These are phyloP conservation scores for Formica exsecta DNA, from an alignment of 1,140 invertebrate species.

Conservation along the genomic window DNA sequence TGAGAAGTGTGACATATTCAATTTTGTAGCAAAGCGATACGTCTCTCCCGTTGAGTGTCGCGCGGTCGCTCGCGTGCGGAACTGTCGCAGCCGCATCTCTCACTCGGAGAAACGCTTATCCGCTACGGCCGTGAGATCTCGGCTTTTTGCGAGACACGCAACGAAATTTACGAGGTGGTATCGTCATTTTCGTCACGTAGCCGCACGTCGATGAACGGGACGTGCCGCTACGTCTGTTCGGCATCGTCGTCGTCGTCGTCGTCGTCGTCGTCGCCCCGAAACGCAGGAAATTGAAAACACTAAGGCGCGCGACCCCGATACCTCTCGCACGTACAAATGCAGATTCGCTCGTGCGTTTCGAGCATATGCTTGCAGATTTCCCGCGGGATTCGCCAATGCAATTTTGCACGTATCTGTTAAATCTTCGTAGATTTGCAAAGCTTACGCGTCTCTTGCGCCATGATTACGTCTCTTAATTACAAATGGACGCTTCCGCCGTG, in stretches of 20 bases:
- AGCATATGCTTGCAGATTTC: neutral
- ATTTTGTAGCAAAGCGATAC: constrained; percentile 59
- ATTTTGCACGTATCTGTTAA: constrained; percentile 15
- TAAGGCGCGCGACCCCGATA: constrained; percentile 14
- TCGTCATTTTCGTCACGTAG: constrained; percentile 56
- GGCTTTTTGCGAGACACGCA: constrained; percentile 46
- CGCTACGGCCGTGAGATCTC: constrained; percentile 6
- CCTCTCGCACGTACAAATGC: constrained; percentile 4
- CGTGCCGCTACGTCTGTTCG: constrained; percentile 40
- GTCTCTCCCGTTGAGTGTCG: constrained; percentile 15
- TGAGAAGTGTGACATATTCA: constrained; percentile 66
- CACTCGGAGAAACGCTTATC: constrained; percentile 20
- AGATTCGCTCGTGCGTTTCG: constrained; percentile 29
- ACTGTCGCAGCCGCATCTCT: neutral
- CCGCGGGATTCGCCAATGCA: neutral
- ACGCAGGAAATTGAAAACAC: constrained; percentile 57
- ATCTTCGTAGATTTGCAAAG: neutral
- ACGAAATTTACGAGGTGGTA: constrained; percentile 45
- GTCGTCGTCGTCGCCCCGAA: constrained; percentile 2
- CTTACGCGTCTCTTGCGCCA: too few relatives aligned
- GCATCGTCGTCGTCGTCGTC: constrained; percentile 9
- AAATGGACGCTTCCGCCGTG: neutral
- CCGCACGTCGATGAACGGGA: constrained; percentile 47
- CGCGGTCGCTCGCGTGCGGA: constrained; percentile 6
- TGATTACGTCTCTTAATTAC: constrained; percentile 41